Percentiles rank a stretch among this genome's conserved stretches.
These are phyloP conservation scores for Drosophila equinoxialis DNA, from an alignment of 1,140 invertebrate genomes.

Conservation along the genomic window DNA sequence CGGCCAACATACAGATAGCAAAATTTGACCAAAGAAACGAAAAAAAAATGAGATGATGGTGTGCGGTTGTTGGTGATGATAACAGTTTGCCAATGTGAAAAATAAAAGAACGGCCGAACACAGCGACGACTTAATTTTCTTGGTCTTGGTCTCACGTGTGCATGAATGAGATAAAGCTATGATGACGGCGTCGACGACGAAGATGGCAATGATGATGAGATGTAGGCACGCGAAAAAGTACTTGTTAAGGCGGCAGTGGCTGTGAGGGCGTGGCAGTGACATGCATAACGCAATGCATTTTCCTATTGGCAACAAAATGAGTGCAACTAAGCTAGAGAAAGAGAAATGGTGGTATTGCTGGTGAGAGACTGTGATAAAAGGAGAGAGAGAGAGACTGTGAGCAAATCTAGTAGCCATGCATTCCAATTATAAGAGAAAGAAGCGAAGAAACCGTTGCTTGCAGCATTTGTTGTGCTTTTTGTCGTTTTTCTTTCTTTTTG, in stretches of 20 bases:
- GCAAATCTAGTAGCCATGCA: constrained; percentile 10
- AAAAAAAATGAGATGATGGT: constrained; percentile 40
- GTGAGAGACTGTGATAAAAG: no score
- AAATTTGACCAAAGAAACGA: constrained; percentile 47
- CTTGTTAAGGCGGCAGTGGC: constrained; percentile 12
- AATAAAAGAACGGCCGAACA: constrained; percentile 28
- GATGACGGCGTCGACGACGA: constrained; percentile 54
- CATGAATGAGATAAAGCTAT: constrained; percentile 80
- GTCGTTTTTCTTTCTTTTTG: constrained; percentile 21
- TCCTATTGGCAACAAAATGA: constrained; percentile 65
- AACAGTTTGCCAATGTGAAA: constrained; percentile 48
- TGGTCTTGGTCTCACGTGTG: constrained; percentile 61
- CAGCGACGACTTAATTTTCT: constrained; percentile 68
- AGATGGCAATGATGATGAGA: constrained; percentile 17
- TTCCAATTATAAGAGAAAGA: constrained; percentile 34
- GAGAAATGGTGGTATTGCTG: not conserved
- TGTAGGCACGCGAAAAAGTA: constrained; percentile 57
- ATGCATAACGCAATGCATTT: constrained; percentile 68
- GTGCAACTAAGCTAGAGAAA: constrained; percentile 17
- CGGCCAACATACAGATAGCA: constrained; percentile 41
- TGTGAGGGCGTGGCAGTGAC: constrained; percentile 71
- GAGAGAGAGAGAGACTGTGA: constrained; percentile 12
- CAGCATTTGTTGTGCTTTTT: constrained; percentile 45
- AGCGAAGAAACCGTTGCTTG: constrained; percentile 42
- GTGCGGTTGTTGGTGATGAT: constrained; percentile 42